Evolutionary conservation across 1,140 invertebrate genomes (phyloP).

Genomic region (Phenacoccus solenopsis): DNA sequence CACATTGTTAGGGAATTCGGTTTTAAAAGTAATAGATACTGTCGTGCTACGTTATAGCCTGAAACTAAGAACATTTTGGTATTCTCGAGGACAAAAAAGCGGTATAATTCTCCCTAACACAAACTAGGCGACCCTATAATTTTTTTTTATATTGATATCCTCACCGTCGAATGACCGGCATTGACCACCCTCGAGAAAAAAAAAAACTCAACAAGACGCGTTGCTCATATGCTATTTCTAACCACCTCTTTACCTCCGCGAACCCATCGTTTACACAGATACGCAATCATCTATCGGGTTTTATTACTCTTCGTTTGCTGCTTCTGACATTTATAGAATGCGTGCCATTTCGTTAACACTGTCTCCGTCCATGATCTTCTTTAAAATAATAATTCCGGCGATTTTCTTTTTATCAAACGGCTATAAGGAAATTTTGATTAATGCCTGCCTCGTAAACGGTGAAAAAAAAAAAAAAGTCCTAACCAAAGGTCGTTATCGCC

Average conservation of each 20-base stretch:
- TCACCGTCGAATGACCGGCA: neutral
- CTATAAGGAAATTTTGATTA: too few species aligned
- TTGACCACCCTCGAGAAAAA: conserved; percentile 5
- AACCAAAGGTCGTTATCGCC: too few species aligned
- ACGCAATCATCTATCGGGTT: conserved; percentile 14
- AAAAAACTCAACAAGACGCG: conserved; percentile 5
- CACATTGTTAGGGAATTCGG: neutral
- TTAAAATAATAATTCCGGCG: neutral
- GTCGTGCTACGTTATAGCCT: neutral
- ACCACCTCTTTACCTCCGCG: neutral
- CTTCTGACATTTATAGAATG: conserved; percentile 13
- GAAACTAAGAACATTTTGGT: neutral
- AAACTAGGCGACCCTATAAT: conserved; percentile 12
- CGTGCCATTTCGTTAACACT: conserved; percentile 12
- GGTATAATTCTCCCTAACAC: conserved; percentile 13
- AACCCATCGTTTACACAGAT: conserved; percentile 10
- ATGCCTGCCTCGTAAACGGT: neutral
- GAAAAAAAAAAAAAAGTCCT: neutral
- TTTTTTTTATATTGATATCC: conserved; percentile 10
- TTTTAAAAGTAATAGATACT: conserved; percentile 1
- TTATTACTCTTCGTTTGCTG: conserved; percentile 16
- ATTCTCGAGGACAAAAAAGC: neutral
- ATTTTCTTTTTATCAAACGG: neutral
- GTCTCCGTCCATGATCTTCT: neutral
- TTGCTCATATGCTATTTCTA: neutral